Evolutionary conservation across 1,140 invertebrate species (phyloP).

Genomic region (Ceratina calcarata): DNA sequence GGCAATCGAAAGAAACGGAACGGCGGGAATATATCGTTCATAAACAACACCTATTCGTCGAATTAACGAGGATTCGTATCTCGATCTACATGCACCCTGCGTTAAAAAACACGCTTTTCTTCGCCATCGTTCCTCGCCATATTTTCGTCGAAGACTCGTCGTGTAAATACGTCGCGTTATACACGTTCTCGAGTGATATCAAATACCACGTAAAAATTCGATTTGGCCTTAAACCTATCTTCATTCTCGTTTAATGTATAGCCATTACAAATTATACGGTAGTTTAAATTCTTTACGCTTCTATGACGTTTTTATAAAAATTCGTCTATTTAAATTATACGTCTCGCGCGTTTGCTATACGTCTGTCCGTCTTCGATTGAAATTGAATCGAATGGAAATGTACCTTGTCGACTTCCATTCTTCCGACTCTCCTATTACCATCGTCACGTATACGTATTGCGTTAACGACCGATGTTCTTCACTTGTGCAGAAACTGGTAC

Average conservation of each 20-base stretch:
- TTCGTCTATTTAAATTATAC: slow-evolving; percentile 76
- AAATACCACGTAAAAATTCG: slow-evolving; percentile 52
- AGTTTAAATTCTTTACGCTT: slow-evolving; percentile 63
- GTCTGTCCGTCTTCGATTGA: slow-evolving; percentile 61
- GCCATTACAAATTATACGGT: slow-evolving; percentile 61
- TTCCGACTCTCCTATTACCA: slow-evolving; percentile 38
- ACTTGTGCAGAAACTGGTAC: slow-evolving; percentile 77
- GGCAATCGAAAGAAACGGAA: not conserved
- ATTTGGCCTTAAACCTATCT: slow-evolving; percentile 52
- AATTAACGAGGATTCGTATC: slow-evolving; percentile 12
- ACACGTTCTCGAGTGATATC: slow-evolving; percentile 48
- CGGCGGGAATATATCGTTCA: not conserved
- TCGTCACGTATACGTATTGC: slow-evolving; percentile 56
- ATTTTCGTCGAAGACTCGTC: not conserved
- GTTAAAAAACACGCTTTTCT: slow-evolving; percentile 41
- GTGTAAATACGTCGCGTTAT: slow-evolving; percentile 34
- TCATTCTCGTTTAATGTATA: slow-evolving; percentile 54
- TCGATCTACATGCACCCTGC: slow-evolving; percentile 44
- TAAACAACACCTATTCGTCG: slow-evolving; percentile 16
- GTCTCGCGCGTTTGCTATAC: slow-evolving; percentile 64
- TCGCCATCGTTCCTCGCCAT: not conserved
- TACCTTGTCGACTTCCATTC: slow-evolving; percentile 39
- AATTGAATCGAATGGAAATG: slow-evolving; percentile 59
- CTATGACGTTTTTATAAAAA: slow-evolving; percentile 74
- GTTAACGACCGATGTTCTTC: slow-evolving; percentile 62